Conservation (phyloP, 2,113 vertebrate genomes). For the Dipodomys spectabilis region DNA sequence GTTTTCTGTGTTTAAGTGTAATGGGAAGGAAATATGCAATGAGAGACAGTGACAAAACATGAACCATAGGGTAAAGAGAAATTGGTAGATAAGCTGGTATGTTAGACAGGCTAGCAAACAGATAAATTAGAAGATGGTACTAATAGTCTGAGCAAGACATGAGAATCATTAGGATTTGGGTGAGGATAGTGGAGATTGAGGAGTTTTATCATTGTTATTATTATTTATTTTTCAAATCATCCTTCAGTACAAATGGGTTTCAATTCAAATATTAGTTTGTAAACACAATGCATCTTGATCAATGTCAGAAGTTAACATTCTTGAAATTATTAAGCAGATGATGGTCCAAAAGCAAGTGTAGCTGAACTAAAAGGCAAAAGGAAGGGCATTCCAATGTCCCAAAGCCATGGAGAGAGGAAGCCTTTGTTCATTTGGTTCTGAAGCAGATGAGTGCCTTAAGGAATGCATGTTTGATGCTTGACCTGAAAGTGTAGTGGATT, state of each 20-base stretch:
- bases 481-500: not conserved
- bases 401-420: not conserved
- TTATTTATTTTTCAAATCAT: too few species aligned
- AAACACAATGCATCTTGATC: too few species aligned
- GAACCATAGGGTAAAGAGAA: not conserved
- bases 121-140: not conserved
- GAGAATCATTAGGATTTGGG: not conserved
- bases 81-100: not conserved
- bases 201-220: not conserved
- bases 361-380: not conserved
- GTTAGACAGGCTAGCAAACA: not conserved
- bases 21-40: not conserved
- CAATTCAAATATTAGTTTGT: too few species aligned
- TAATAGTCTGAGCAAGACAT: not conserved
- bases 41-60: conserved; percentile 17
- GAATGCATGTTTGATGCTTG: not conserved
- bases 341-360: not conserved
- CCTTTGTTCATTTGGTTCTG: not conserved
- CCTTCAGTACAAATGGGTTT: too few species aligned
- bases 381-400: not conserved
- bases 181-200: not conserved
- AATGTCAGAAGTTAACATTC: too few species aligned
- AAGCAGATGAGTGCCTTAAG: not conserved
- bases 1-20: not conserved
- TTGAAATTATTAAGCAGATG: not conserved